Percentiles rank a stretch among this genome's conserved stretches.
Conservation (phyloP, 2,113 vertebrate species). For the Nothoprocta perdicaria region DNA sequence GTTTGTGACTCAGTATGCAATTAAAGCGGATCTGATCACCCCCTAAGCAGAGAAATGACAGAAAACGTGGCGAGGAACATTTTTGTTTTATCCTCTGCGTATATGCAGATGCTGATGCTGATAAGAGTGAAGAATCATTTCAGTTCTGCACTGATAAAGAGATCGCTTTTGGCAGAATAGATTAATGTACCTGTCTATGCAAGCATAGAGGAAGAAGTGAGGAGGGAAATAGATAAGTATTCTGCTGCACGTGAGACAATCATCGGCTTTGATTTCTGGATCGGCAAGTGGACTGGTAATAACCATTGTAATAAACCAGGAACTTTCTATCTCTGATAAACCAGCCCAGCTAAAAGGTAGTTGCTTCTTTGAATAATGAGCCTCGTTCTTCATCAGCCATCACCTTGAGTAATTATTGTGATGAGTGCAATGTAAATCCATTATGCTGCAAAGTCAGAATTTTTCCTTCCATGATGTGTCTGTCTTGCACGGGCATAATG, state of each 20-base stretch:
- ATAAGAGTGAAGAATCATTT: slow-evolving; percentile 44
- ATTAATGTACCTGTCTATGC: slow-evolving; percentile 39
- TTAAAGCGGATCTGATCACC: slow-evolving; percentile 46
- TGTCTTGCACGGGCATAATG: neutral
- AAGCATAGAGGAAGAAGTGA: slow-evolving; percentile 29
- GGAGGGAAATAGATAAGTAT: slow-evolving; percentile 49
- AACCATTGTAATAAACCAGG: slow-evolving; percentile 20
- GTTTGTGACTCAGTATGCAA: slow-evolving; percentile 32
- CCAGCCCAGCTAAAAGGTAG: slow-evolving; percentile 4
- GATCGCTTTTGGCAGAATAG: slow-evolving; percentile 14
- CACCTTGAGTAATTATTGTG: slow-evolving; percentile 29
- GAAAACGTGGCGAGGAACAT: slow-evolving; percentile 1
- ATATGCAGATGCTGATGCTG: slow-evolving; percentile 22
- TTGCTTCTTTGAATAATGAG: slow-evolving; percentile 49
- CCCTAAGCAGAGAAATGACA: slow-evolving; percentile 40
- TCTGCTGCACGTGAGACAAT: neutral
- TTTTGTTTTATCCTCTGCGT: neutral
- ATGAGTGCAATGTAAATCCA: slow-evolving; percentile 29
- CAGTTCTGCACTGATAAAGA: slow-evolving; percentile 47
- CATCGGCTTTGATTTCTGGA: slow-evolving; percentile 6
- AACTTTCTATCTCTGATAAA: slow-evolving; percentile 3
- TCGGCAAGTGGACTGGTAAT: slow-evolving; percentile 45
- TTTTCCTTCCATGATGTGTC: slow-evolving; percentile 2
- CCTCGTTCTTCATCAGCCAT: slow-evolving; percentile 5
- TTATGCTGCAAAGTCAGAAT: slow-evolving; percentile 2